Percentiles rank a stretch among this genome's conserved stretches.
Evolutionary conservation across 2,888 invertebrate genomes (phyloP).

Genomic region (Brachyptera putata): DNA sequence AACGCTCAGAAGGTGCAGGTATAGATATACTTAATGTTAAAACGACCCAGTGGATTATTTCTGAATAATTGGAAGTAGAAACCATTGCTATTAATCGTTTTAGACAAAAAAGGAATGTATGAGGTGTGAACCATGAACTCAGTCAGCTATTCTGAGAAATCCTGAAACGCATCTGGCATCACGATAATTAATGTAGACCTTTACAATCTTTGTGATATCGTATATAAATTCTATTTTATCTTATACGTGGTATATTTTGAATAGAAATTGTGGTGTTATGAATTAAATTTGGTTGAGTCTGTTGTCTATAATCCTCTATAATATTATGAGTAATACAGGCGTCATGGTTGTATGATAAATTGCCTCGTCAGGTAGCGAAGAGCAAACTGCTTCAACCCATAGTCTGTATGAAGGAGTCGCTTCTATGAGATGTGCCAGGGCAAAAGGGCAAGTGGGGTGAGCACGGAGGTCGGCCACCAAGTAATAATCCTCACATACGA

Average conservation of each 20-base stretch:
- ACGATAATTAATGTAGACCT: conserved; percentile 18
- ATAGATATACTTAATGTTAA: neutral
- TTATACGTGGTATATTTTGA: neutral
- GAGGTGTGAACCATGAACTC: too few species aligned
- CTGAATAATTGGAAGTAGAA: neutral
- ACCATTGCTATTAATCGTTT: conserved; percentile 11
- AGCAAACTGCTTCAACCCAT: neutral
- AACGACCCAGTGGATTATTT: conserved; percentile 13
- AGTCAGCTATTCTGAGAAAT: too few species aligned
- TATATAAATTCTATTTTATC: neutral
- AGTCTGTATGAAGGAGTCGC: too few species aligned
- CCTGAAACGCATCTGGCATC: conserved; percentile 5
- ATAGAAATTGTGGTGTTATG: neutral
- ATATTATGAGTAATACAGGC: neutral
- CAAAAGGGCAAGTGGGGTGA: neutral
- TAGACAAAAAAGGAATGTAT: conserved; percentile 5
- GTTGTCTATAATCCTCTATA: neutral
- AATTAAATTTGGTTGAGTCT: conserved; percentile 10
- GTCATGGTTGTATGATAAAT: neutral
- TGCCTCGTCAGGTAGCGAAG: neutral
- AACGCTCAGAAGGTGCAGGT: neutral
- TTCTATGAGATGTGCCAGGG: neutral
- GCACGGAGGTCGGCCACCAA: neutral
- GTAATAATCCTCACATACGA: too few species aligned
- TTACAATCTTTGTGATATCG: too few species aligned